Evolutionary conservation across 2,797 vertebrate genomes (phyloP), one percentile per base, ranked within the genome.

Genomic region (Cryptoprocta ferox): DNA sequence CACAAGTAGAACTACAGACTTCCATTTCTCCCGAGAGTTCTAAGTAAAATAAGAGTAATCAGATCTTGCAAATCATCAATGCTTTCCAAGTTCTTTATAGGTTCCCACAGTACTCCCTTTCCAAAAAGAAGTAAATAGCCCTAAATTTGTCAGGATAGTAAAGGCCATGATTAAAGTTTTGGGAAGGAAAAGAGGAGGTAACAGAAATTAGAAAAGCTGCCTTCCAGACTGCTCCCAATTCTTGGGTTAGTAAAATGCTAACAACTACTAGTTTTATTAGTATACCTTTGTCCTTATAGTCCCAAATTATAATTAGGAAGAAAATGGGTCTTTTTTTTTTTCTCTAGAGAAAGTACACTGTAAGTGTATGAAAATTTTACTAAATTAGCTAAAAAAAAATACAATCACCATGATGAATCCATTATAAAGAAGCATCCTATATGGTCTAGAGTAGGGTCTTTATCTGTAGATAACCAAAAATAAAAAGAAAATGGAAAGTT

Each of bases 401-500:
- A 95, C 2, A 50, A 78, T 63, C 16, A 94, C 39, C 79, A 82
- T 65, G 28, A 88, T n/a, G 14, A 95, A 91, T 94, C 26, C 61
- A 95, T 59, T 85, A 66, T 61, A 92, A 87, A 73, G 59, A 91
- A 87, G 30, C 28, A 89, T 16, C 89, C 42, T 91, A 89, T 9
- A 76, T 48, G 15, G 65, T 91, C 65, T 92, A 97, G 10, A 76
- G 13, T 79, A 66, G 37, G 30, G n/a, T 87, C 61, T 89, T 95
- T 92, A 96, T 73, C 48, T 88, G 37, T 18, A 37, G 32, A 76
- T 85, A 92, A 96, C 37, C 86, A 91, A 93, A 85, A 45, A 91
- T 91, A 90, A 97, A 94, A 94, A 95, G 24, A 92, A 97, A 94
- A 95, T 45, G 11, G 5, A 79, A 82, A 96, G 61, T 88, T 92